phyloP scores from a whole-genome alignment of 2,888 invertebrate species.

The Ptychoptera albimana region DNA sequence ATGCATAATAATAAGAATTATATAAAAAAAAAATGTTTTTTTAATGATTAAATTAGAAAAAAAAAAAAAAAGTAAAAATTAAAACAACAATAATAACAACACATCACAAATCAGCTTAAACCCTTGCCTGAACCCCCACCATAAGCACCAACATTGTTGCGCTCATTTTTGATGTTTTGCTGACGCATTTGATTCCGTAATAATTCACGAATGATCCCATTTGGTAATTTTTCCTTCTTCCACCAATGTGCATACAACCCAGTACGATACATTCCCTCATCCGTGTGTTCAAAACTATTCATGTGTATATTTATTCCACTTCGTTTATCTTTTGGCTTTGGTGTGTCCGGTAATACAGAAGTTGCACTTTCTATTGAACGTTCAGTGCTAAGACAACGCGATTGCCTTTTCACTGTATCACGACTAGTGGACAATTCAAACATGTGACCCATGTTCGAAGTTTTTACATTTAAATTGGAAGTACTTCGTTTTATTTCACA shows the following conservation, averaged over 20 bases:
- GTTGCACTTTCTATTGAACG: constrained; percentile 17
- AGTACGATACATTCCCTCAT: constrained; percentile 45
- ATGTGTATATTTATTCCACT: not conserved
- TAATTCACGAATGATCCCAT: constrained; percentile 41
- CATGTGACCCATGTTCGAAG: constrained; percentile 5
- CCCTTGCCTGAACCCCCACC: constrained; percentile 20
- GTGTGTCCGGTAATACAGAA: constrained; percentile 6
- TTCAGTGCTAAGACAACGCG: constrained; percentile 11
- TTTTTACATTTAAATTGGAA: constrained; percentile 1
- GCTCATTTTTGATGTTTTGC: constrained; percentile 22
- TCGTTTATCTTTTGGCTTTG: constrained; percentile 3
- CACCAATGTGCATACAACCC: constrained; percentile 87
- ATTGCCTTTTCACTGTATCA: constrained; percentile 6
- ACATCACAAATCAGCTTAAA: constrained; percentile 6
- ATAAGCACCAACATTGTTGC: constrained; percentile 31
- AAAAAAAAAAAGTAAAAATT: too few species aligned
- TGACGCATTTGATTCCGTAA: constrained; percentile 22
- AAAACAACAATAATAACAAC: constrained; percentile 5
- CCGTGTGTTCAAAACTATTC: not conserved
- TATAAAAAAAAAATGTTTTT: too few species aligned
- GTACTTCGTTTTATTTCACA: constrained; percentile 1
- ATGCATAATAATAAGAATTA: too few species aligned
- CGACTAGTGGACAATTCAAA: constrained; percentile 27
- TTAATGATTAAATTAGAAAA: too few species aligned
- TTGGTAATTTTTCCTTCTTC: constrained; percentile 73